A percentile compares a stretch with the other conserved stretches of the same genome.
Conservation (phyloP, 2,113 vertebrate genomes). For the Erythrolamprus reginae region DNA sequence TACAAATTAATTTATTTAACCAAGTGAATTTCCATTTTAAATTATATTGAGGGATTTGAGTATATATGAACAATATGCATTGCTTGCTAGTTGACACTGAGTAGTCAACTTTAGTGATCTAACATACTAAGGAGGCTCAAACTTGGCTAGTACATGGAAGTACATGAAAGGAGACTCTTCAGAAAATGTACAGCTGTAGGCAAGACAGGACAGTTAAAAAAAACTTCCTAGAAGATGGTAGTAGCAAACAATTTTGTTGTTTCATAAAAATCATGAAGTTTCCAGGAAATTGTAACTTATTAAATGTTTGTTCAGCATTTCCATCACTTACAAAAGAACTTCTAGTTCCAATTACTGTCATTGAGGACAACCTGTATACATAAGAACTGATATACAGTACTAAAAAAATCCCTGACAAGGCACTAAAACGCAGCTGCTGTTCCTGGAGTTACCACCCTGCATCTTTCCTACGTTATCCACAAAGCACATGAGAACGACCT, state of each 20-base stretch:
- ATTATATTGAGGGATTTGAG: neutral
- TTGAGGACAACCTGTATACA: neutral
- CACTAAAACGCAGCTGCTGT: neutral
- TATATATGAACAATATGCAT: neutral
- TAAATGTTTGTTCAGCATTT: neutral
- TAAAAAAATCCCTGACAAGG: neutral
- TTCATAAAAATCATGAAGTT: neutral
- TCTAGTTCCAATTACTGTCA: neutral
- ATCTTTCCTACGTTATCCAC: neutral
- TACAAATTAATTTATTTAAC: neutral
- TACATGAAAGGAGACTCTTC: neutral
- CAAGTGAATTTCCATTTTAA: neutral
- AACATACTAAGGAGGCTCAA: neutral
- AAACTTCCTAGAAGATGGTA: neutral
- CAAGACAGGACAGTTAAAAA: neutral
- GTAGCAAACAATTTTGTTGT: neutral
- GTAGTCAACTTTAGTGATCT: neutral
- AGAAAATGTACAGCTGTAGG: neutral
- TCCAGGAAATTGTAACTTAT: neutral
- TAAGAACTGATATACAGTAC: neutral
- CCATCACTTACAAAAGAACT: neutral
- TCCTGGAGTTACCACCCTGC: neutral
- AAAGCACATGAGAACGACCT: neutral
- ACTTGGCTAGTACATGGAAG: neutral
- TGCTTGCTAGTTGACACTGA: neutral